Percentiles rank a stretch among this genome's conserved stretches.
phyloP scores from a whole-genome alignment of 2,113 vertebrate species.

The Notothenia rossii region DNA sequence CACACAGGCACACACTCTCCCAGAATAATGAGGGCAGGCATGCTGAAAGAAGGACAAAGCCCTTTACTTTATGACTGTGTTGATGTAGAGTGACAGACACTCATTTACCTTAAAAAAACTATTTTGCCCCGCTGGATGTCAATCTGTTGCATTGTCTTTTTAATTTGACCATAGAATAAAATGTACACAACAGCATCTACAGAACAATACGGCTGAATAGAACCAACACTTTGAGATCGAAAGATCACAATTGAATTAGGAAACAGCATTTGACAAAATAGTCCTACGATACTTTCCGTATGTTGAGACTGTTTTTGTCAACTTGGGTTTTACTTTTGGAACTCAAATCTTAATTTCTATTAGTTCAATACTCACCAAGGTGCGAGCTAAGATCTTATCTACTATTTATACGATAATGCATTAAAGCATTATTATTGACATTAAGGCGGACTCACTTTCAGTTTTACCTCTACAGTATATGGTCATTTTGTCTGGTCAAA shows the following conservation, averaged over 20 bases:
- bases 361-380: neutral
- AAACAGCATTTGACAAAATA: neutral
- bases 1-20: conserved; percentile 19
- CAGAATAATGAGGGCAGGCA: conserved; percentile 77
- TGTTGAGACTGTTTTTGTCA: neutral
- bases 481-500: too few species aligned
- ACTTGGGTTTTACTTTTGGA: neutral
- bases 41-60: conserved; percentile 69
- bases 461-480: too few species aligned
- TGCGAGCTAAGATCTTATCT: neutral
- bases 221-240: neutral
- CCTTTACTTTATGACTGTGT: conserved; percentile 10
- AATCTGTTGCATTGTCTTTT: neutral
- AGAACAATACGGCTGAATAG: neutral
- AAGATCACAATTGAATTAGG: neutral
- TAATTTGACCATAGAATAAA: neutral
- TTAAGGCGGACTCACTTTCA: too few species aligned
- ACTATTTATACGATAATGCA: too few species aligned
- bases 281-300: neutral
- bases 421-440: too few species aligned
- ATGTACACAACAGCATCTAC: neutral
- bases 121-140: conserved; percentile 14
- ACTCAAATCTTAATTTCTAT: neutral
- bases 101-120: conserved; percentile 34
- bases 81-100: conserved; percentile 55